Base-by-base conservation (phyloP, 2,888 invertebrate species). In the Holacanthella duospinosa region DNA sequence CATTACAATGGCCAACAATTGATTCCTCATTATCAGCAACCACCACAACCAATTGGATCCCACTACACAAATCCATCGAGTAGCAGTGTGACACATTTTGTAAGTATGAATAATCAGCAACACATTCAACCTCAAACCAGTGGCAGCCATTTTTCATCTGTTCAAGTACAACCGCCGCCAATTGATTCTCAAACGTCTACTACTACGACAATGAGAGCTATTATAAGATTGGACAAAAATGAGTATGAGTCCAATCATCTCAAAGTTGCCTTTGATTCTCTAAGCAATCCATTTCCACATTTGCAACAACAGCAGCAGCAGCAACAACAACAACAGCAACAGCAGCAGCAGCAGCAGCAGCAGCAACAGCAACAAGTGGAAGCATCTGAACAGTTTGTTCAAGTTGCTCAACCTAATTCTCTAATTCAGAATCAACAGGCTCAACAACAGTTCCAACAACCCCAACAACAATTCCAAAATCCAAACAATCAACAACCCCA, bases 161-260 rank as follows among this genome's bases (percentile, higher is more conserved):
- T 26, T 2, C 36, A 29, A 59, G 3, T 59, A 2, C 59, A 19
- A 43, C 19, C 81, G 60, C 21, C 68, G 84, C 70, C 74, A 74
- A 1, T 74, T 74, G 56, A 69, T 74, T 28, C 83, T 84, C 0
- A 84, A 86, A 71, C 82, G 86, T 48, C 27, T n/a, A 43, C 84
- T 64, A 85, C 87, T 0, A 92, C 92, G 0, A 91, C 91, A 0
- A 77, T 90, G 60, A 81, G 91, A 74, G 87, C 91, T 1, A 85
- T 92, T 44, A 91, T 92, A 60, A 86, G 87, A 72, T 91, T 91
- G 0, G 91, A 91, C 74, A 90, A 90, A 1, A 89, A 91, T 77
- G 82, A 68, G 61, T 63, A 66, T 58, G 59, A 62, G 9, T 58
- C 68, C 16, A 60, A 58, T 9, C 62, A 66, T n/a, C 63, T 71